A percentile compares a stretch with the other conserved stretches of the same genome.
Evolutionary conservation across 2,113 vertebrate species (phyloP).

Genomic region (Alouatta palliata): DNA sequence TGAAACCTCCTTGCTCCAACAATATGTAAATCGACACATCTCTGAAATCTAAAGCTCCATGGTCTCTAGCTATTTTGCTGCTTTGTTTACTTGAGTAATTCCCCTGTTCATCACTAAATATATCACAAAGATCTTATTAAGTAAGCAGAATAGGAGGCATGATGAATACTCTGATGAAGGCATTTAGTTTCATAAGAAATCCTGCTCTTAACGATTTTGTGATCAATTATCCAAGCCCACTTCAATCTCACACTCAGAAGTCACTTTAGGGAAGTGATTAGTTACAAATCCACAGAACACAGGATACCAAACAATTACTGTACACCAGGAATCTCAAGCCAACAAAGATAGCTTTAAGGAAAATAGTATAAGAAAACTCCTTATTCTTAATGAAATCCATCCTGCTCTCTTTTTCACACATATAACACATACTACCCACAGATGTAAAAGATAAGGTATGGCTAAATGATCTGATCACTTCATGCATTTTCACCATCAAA

Average conservation of each 20-base stretch:
- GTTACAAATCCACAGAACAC: background rate
- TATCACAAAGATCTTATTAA: constrained; percentile 41
- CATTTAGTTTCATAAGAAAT: constrained; percentile 47
- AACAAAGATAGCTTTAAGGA: background rate
- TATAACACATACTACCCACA: background rate
- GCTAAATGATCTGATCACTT: background rate
- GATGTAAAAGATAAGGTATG: background rate
- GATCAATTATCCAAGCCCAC: background rate
- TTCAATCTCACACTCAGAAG: background rate
- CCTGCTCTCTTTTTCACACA: background rate
- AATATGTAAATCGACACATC: background rate
- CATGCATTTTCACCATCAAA: background rate
- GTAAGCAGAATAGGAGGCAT: background rate
- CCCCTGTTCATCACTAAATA: constrained; percentile 20
- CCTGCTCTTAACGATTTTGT: background rate
- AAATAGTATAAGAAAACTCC: background rate
- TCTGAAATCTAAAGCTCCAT: background rate
- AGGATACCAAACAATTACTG: background rate
- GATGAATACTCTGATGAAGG: background rate
- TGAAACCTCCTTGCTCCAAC: constrained; percentile 43
- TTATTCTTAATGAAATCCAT: constrained; percentile 9
- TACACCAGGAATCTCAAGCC: background rate
- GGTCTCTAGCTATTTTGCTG: constrained; percentile 47
- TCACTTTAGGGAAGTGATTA: background rate
- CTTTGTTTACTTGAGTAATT: constrained; percentile 49